phyloP scores from a whole-genome alignment of 2,113 vertebrate species.

The Monarcha castaneiventris region DNA sequence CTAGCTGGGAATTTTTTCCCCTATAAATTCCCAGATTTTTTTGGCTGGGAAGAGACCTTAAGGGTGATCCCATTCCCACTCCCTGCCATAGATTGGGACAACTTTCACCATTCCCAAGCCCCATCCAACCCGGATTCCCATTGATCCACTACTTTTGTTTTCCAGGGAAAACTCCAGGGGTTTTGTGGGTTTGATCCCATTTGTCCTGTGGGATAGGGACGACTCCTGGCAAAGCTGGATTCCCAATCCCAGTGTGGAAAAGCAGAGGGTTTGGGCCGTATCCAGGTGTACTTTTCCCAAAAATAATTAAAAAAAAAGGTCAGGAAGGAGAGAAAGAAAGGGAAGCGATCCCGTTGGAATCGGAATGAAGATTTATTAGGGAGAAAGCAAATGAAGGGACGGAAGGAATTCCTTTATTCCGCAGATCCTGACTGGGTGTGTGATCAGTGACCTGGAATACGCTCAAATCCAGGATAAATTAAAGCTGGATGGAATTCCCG shows the following conservation, averaged over 20 bases:
- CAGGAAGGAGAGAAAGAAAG: background rate
- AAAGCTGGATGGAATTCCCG: slow-evolving; percentile 39
- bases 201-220: background rate
- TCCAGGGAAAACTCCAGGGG: background rate
- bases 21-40: fast-evolving
- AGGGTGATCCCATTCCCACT: background rate
- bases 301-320: background rate
- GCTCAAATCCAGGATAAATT: slow-evolving; percentile 61
- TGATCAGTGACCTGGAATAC: slow-evolving; percentile 63
- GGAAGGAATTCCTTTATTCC: slow-evolving; percentile 71
- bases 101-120: background rate
- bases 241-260: fast-evolving
- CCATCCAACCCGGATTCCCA: background rate
- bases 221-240: background rate
- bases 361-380: slow-evolving; percentile 73
- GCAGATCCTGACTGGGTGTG: slow-evolving; percentile 26
- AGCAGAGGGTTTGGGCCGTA: background rate
- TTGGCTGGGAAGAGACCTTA: background rate
- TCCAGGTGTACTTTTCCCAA: background rate
- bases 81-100: background rate
- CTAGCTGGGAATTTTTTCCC: fast-evolving
- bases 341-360: slow-evolving; percentile 63
- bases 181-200: background rate
- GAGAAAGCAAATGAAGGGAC: slow-evolving; percentile 69
- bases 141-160: background rate